A percentile compares a stretch with the other conserved stretches of the same genome.
phyloP scores from a whole-genome alignment of 2,797 vertebrate species.

The Petrocephalus schoutedeni region DNA sequence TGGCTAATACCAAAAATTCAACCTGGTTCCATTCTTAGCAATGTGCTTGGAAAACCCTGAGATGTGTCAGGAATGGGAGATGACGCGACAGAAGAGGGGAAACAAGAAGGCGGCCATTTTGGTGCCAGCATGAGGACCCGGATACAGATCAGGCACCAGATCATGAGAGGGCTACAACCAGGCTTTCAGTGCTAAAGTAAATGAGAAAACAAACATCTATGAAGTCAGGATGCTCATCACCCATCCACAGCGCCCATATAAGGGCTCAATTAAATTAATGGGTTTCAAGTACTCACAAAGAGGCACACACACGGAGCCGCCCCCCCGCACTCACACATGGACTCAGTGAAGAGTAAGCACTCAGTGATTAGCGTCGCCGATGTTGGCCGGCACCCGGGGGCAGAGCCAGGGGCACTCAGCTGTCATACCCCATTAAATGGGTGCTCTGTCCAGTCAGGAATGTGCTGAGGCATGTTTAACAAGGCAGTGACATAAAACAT shows the following conservation, averaged over 20 bases:
- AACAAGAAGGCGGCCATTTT: neutral
- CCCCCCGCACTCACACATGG: neutral
- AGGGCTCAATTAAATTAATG: neutral
- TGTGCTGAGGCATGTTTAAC: conserved; percentile 55
- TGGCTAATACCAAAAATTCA: neutral
- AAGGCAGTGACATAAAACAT: conserved; percentile 64
- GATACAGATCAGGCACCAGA: neutral
- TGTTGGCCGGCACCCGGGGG: conserved; percentile 18
- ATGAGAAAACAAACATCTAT: neutral
- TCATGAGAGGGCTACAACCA: neutral
- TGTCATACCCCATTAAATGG: conserved; percentile 71
- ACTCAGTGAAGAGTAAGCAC: conserved; percentile 26
- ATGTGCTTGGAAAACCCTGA: neutral
- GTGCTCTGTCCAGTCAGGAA: conserved; percentile 59
- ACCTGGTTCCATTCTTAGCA: neutral
- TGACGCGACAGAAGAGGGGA: neutral
- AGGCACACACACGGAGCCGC: neutral
- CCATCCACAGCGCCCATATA: neutral
- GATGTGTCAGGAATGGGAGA: neutral
- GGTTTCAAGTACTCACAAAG: neutral
- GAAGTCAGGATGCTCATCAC: neutral
- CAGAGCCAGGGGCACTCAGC: conserved; percentile 35
- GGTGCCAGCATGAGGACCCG: neutral
- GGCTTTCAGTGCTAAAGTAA: neutral
- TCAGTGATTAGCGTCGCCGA: conserved; percentile 35